Conservation (phyloP, 2,797 vertebrate species). For the Oreochromis grahami region DNA sequence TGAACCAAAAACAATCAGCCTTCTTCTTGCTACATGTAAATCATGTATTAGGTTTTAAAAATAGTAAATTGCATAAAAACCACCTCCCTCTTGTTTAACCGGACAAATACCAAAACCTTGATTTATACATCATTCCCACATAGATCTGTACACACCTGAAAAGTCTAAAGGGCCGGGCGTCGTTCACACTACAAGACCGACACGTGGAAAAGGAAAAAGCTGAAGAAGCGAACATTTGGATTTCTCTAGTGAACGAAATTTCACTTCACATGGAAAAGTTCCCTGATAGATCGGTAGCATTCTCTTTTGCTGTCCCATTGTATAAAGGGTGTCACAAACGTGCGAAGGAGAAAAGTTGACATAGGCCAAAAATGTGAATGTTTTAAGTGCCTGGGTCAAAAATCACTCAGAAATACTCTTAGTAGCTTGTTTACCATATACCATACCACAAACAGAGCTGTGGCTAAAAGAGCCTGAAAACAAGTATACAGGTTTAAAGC, state of each 20-base stretch:
- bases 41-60: conserved; percentile 54
- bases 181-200: conserved; percentile 21
- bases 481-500: neutral
- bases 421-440: neutral
- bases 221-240: conserved; percentile 45
- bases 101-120: conserved; percentile 28
- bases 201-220: conserved; percentile 28
- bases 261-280: conserved; percentile 45
- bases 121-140: conserved; percentile 13
- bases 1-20: conserved; percentile 23
- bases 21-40: conserved; percentile 62
- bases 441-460: neutral
- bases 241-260: conserved; percentile 35
- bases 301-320: conserved; percentile 28
- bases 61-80: conserved; percentile 77
- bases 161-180: conserved; percentile 54
- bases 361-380: neutral
- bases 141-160: conserved; percentile 71
- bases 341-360: conserved; percentile 17
- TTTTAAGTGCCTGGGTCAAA: conserved; percentile 26
- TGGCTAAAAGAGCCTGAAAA: neutral
- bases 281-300: conserved; percentile 65
- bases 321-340: conserved; percentile 35
- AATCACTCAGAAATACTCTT: neutral
- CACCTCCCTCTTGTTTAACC: conserved; percentile 41